These are phyloP conservation scores for Platycheirus rosarum DNA, from an alignment of 2,888 invertebrate species.

Conservation along the genomic window DNA sequence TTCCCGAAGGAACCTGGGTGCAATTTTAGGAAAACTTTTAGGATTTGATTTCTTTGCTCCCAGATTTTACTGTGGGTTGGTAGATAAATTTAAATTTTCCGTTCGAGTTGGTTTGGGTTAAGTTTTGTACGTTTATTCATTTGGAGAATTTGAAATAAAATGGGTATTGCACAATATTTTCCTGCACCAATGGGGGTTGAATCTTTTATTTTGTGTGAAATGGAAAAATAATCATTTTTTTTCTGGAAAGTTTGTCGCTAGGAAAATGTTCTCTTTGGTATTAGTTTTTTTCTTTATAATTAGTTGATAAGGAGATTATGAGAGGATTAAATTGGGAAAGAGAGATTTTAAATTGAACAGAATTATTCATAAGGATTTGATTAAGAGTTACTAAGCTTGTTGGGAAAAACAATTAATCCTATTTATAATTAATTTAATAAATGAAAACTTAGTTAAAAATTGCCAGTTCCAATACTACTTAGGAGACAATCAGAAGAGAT, in stretches of 20 bases:
- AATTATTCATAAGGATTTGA: too few species aligned
- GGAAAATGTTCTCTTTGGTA: background rate
- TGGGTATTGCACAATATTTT: background rate
- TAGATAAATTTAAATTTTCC: constrained; percentile 44
- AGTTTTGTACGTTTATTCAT: constrained; percentile 21
- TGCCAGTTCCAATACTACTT: too few species aligned
- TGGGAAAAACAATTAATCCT: too few species aligned
- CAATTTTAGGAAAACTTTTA: constrained; percentile 45
- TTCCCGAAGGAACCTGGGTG: constrained; percentile 4
- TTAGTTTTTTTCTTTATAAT: background rate
- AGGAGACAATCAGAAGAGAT: too few species aligned
- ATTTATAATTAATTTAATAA: too few species aligned
- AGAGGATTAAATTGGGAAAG: background rate
- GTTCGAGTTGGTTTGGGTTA: constrained; percentile 32
- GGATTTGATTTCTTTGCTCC: constrained; percentile 42
- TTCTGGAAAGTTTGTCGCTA: background rate
- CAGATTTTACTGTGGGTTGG: background rate
- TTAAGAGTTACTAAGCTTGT: too few species aligned
- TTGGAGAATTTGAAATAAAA: constrained; percentile 22
- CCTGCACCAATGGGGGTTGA: too few species aligned
- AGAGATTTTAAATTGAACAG: too few species aligned
- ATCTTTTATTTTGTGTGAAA: background rate
- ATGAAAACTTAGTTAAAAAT: too few species aligned
- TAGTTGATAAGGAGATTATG: background rate
- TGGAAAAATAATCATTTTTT: background rate